Evolutionary conservation across 2,888 invertebrate genomes (phyloP).

Genomic region (Caenorhabditis imperialis): DNA sequence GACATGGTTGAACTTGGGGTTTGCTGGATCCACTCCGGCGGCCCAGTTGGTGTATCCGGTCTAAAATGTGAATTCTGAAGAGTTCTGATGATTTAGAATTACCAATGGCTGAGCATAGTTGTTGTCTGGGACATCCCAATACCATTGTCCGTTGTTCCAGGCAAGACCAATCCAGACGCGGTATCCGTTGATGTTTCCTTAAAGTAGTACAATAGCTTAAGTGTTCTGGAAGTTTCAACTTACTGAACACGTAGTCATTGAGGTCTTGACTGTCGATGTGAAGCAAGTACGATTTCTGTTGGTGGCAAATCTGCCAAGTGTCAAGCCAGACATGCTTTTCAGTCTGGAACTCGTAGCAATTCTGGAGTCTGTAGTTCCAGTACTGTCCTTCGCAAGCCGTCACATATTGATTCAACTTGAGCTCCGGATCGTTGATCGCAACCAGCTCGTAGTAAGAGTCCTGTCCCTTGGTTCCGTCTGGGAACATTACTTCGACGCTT

Average conservation of each 20-base stretch:
- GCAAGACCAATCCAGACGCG: slow-evolving; percentile 63
- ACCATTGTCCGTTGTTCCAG: slow-evolving; percentile 55
- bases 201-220: slow-evolving; percentile 2
- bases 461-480: slow-evolving; percentile 56
- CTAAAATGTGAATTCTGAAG: slow-evolving; percentile 13
- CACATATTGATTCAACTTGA: slow-evolving; percentile 60
- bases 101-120: slow-evolving; percentile 52
- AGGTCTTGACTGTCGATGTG: slow-evolving; percentile 54
- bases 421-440: slow-evolving; percentile 52
- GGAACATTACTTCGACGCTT: slow-evolving; percentile 50
- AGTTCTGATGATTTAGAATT: neutral
- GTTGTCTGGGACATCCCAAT: slow-evolving; percentile 64
- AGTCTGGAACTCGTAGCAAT: slow-evolving; percentile 34
- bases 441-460: slow-evolving; percentile 48
- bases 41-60: slow-evolving; percentile 61
- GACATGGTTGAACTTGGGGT: slow-evolving; percentile 56
- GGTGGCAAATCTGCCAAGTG: slow-evolving; percentile 53
- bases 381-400: slow-evolving; percentile 57
- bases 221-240: neutral
- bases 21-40: slow-evolving; percentile 46
- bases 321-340: slow-evolving; percentile 36
- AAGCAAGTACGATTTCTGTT: slow-evolving; percentile 41
- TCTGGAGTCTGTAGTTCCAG: slow-evolving; percentile 52
- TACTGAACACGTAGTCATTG: slow-evolving; percentile 53
- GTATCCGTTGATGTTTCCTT: slow-evolving; percentile 38